phyloP scores from a whole-genome alignment of 2,888 invertebrate genomes.

The Ommatoiulus sabulosus region DNA sequence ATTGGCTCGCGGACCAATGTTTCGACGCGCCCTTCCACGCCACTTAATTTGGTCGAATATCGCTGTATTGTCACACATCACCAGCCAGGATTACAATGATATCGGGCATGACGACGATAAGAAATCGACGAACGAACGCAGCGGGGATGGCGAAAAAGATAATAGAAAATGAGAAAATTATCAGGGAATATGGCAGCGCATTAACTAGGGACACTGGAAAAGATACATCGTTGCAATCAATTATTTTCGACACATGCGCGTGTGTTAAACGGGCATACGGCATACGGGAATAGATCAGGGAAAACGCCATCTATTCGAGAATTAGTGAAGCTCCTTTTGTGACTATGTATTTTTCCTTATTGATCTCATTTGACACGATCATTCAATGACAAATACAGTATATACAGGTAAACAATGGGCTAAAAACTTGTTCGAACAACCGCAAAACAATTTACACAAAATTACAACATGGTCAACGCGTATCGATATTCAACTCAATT shows the following conservation, averaged over 20 bases:
- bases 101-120: conserved; percentile 3
- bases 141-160: not conserved
- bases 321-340: no score
- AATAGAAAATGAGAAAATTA: not conserved
- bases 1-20: not conserved
- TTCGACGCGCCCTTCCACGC: not conserved
- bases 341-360: no score
- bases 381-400: no score
- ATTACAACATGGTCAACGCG: no score
- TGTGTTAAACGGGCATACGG: no score
- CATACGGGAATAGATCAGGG: no score
- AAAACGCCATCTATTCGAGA: no score
- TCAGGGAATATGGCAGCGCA: not conserved
- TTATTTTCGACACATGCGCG: not conserved
- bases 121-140: not conserved
- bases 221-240: not conserved
- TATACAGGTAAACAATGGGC: no score
- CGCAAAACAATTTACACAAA: no score
- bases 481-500: no score
- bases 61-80: conserved; percentile 20
- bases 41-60: not conserved
- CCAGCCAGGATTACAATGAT: not conserved
- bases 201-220: not conserved
- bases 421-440: no score
- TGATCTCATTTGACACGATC: no score